Conservation (phyloP, 1,140 invertebrate species). For the Kradibia gibbosae region DNA sequence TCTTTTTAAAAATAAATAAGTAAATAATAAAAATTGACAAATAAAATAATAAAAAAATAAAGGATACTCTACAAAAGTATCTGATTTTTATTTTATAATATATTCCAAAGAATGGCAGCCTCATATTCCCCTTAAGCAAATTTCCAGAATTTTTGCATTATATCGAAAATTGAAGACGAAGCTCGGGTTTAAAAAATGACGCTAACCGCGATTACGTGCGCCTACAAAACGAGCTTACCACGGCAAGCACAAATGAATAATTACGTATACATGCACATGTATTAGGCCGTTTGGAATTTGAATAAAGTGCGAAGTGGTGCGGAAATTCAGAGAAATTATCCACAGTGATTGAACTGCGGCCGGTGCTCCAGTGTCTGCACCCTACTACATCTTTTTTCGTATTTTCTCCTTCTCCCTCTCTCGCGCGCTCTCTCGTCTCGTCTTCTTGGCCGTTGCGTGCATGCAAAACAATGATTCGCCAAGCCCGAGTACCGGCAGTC, state of each 20-base stretch:
- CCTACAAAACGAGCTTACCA: background rate
- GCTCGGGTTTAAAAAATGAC: background rate
- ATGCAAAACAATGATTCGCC: constrained; percentile 29
- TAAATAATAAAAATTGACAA: no score
- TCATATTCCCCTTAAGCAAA: background rate
- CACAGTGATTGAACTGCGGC: background rate
- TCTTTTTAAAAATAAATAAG: no score
- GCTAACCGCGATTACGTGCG: background rate
- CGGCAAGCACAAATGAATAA: background rate
- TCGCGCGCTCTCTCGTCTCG: background rate
- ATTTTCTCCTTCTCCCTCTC: background rate
- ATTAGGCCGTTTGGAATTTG: constrained; percentile 10
- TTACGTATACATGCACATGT: background rate
- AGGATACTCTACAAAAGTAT: no score
- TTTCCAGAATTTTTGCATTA: background rate
- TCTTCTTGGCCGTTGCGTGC: constrained; percentile 4
- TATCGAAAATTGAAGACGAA: background rate
- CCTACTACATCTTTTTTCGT: background rate
- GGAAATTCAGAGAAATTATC: constrained; percentile 19
- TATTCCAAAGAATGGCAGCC: background rate
- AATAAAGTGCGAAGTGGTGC: constrained; percentile 6
- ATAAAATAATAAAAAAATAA: no score
- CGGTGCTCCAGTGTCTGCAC: background rate
- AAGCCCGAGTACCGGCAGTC: constrained; percentile 22
- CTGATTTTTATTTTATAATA: background rate